Evolutionary conservation across 2,113 vertebrate species (phyloP), one percentile per base, ranked within the genome.

Genomic region (Chaetodon auriga): DNA sequence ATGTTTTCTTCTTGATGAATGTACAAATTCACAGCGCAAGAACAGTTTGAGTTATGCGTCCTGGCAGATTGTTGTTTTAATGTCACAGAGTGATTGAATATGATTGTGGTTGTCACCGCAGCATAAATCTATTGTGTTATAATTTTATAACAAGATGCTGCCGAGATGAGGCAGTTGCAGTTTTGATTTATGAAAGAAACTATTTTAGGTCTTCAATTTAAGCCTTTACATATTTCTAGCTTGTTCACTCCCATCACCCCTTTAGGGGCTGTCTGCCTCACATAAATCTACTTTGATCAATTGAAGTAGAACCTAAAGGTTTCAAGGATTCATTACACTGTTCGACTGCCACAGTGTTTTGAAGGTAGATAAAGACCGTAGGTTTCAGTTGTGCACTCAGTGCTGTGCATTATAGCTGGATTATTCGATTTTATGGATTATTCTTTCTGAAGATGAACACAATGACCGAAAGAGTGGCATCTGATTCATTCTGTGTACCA

Each of bases 51-150:
- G 38, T 38, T 25, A 23, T 58, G 68, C 38, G 53, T 41, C 60
- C n/a, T 68, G 45, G 54, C 53, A 68, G 57, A 61, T 38, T 68
- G 65, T 87, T 66, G 18, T 61, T 77, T 69, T 78, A 63, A 53
- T 75, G 38, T 41, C 21, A 48, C n/a, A n/a, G 8, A 48, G 54
- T n/a, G 19, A 38, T 61, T 55, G 70, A 78, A 69, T 19, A 45
- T 11, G 57, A 60, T 12, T 14, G 63, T n/a, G 70, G 55, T 43
- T n/a, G 30, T 74, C 58, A 62, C 61, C 25, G 16, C 68, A 75
- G n/a, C 68, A 66, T 30, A 48, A 62, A 66, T 6, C 66, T 53
- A 4, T 71, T 79, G 36, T 81, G 43, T 19, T 75, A 18, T 49
- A 1, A 63, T 36, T 36, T 48, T n/a, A 9, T 25, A 64, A 61